Evolutionary conservation across 2,888 invertebrate genomes (phyloP).

Genomic region (Pheosia gnoma): DNA sequence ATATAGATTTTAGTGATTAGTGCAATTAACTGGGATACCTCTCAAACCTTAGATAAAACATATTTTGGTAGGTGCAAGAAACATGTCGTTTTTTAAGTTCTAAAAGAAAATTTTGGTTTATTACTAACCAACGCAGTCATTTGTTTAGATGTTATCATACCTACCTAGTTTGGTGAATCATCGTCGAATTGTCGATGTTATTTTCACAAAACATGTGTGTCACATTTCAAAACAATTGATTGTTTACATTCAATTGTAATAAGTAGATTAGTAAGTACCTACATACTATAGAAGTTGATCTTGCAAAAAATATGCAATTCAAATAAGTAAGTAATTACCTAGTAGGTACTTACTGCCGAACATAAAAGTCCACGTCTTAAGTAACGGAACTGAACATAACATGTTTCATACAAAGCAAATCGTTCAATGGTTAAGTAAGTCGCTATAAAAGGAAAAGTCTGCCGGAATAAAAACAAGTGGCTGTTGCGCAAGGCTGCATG

Average conservation of each 20-base stretch:
- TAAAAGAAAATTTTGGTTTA: background rate
- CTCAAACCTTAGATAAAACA: no score
- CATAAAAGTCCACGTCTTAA: conserved; percentile 38
- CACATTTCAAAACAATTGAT: background rate
- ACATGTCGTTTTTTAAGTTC: no score
- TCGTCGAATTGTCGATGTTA: background rate
- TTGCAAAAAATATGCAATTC: conserved; percentile 30
- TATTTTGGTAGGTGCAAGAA: no score
- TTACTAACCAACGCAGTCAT: background rate
- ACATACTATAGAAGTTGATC: background rate
- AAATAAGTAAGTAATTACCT: conserved; percentile 34
- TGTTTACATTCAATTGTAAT: conserved; percentile 3
- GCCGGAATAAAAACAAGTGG: conserved; percentile 76
- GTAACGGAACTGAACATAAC: conserved; percentile 54
- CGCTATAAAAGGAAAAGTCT: conserved; percentile 74
- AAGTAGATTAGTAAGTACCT: background rate
- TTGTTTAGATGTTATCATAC: no score
- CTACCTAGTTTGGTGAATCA: no score
- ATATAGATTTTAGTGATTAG: background rate
- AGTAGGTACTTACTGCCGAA: conserved; percentile 31
- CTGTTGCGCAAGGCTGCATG: conserved; percentile 77
- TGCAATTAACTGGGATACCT: background rate
- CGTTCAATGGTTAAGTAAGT: conserved; percentile 52
- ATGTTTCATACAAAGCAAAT: conserved; percentile 48
- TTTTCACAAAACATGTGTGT: background rate